Evolutionary conservation across 1,140 invertebrate genomes (phyloP).

Genomic region (Calycopis cecrops): DNA sequence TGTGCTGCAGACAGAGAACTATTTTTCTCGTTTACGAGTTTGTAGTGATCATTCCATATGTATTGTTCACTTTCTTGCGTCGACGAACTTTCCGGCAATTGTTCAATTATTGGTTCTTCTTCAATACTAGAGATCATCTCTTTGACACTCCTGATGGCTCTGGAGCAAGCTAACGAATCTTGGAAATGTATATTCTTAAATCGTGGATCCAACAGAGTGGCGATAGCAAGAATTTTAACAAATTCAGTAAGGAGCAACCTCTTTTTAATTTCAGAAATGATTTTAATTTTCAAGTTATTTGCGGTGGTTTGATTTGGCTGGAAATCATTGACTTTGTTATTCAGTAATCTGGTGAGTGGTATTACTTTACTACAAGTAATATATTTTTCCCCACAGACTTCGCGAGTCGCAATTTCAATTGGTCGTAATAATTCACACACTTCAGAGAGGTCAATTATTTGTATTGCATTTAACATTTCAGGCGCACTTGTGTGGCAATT

Average conservation of each 20-base stretch:
- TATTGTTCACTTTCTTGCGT: constrained; percentile 4
- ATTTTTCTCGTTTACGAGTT: constrained; percentile 17
- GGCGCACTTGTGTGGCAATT: constrained; percentile 28
- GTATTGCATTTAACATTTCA: constrained; percentile 24
- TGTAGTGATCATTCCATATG: constrained; percentile 17
- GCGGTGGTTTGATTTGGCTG: constrained; percentile 24
- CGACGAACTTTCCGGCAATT: constrained; percentile 4
- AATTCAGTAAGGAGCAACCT: constrained; percentile 34
- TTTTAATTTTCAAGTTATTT: constrained; percentile 18
- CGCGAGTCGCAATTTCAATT: constrained; percentile 26
- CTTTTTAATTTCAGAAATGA: constrained; percentile 23
- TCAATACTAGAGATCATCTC: constrained; percentile 19
- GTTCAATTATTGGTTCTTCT: constrained; percentile 11
- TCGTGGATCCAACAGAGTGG: constrained; percentile 41
- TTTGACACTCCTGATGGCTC: constrained; percentile 27
- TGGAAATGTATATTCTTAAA: constrained; percentile 39
- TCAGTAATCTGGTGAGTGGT: constrained; percentile 23
- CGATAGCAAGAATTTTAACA: constrained; percentile 28
- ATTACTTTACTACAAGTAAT: constrained; percentile 11
- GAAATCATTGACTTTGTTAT: constrained; percentile 24
- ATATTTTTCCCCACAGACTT: constrained; percentile 11
- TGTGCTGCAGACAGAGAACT: constrained; percentile 15
- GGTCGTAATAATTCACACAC: constrained; percentile 16
- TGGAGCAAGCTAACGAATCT: constrained; percentile 28
- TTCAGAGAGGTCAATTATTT: constrained; percentile 29